These are phyloP conservation scores for Campoplex nolae DNA, from an alignment of 2,888 invertebrate genomes.

Conservation along the genomic window DNA sequence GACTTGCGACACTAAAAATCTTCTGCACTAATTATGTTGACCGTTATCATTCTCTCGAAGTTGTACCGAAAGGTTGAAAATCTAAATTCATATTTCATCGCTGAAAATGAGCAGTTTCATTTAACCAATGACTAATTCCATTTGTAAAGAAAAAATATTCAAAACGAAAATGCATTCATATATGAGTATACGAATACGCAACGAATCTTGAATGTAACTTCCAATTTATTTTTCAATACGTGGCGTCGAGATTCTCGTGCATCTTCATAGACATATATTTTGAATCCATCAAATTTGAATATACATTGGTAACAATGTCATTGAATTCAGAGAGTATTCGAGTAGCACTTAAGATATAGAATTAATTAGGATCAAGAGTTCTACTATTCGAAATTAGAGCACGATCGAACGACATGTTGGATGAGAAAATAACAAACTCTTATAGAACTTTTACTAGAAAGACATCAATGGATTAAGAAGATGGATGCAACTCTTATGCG, in stretches of 20 bases:
- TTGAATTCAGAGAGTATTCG: slow-evolving; percentile 22
- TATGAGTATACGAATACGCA: too few species aligned
- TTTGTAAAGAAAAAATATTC: background rate
- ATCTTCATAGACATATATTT: too few species aligned
- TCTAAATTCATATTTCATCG: background rate
- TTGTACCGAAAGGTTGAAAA: background rate
- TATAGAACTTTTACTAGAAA: background rate
- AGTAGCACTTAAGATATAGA: background rate
- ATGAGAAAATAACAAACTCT: background rate
- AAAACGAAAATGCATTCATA: background rate
- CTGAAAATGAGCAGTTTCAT: background rate
- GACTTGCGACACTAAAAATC: slow-evolving; percentile 30
- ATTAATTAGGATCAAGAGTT: slow-evolving; percentile 34
- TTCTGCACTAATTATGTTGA: slow-evolving; percentile 54
- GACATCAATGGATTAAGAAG: background rate
- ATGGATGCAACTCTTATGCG: background rate
- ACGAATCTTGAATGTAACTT: too few species aligned
- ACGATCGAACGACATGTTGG: slow-evolving; percentile 13
- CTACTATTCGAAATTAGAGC: background rate
- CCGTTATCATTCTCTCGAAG: slow-evolving; percentile 25
- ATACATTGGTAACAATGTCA: slow-evolving; percentile 3
- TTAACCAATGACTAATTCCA: background rate
- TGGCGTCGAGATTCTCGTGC: too few species aligned
- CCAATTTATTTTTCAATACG: too few species aligned
- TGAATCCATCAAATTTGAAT: too few species aligned